A percentile compares a stretch with the other conserved stretches of the same genome.
Evolutionary conservation across 2,888 invertebrate species (phyloP).

Genomic region (Drosophila nr. perissopoda): DNA sequence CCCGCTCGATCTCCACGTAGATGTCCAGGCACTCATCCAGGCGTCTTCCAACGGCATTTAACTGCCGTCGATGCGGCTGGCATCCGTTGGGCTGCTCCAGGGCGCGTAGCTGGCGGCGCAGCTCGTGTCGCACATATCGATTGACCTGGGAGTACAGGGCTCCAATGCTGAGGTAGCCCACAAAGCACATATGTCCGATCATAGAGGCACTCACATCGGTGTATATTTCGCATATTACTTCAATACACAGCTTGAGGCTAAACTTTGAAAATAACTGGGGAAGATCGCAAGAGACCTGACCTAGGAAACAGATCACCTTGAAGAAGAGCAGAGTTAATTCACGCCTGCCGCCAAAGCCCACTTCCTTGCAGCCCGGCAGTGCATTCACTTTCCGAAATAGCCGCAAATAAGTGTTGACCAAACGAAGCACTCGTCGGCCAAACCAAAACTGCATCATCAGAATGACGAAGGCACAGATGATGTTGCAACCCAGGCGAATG

Average conservation of each 20-base stretch:
- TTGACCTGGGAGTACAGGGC: slow-evolving; percentile 52
- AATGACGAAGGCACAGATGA: slow-evolving; percentile 19
- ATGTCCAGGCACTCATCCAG: slow-evolving; percentile 54
- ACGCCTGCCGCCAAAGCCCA: slow-evolving; percentile 43
- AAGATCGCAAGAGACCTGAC: slow-evolving; percentile 29
- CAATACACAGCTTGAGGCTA: background rate
- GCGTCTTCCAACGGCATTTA: slow-evolving; percentile 29
- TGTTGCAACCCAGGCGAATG: slow-evolving; percentile 19
- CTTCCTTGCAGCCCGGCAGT: slow-evolving; percentile 11
- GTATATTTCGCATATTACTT: slow-evolving; percentile 23
- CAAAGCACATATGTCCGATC: slow-evolving; percentile 49
- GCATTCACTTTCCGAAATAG: slow-evolving; percentile 38
- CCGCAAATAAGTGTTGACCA: slow-evolving; percentile 47
- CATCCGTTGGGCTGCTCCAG: slow-evolving; percentile 27
- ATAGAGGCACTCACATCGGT: slow-evolving; percentile 13
- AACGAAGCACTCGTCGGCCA: slow-evolving; percentile 30
- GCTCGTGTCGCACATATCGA: slow-evolving; percentile 46
- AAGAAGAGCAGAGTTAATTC: slow-evolving; percentile 47
- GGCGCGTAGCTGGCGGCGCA: slow-evolving; percentile 39
- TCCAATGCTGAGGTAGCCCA: slow-evolving; percentile 60
- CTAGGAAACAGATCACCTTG: slow-evolving; percentile 30
- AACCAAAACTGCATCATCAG: slow-evolving; percentile 43
- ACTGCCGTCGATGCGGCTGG: slow-evolving; percentile 2
- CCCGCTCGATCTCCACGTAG: slow-evolving; percentile 53
- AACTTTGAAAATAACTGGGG: background rate